Percentiles rank a stretch among this genome's conserved stretches.
Evolutionary conservation across 2,797 vertebrate species (phyloP).

Genomic region (Spondyliosoma cantharus): DNA sequence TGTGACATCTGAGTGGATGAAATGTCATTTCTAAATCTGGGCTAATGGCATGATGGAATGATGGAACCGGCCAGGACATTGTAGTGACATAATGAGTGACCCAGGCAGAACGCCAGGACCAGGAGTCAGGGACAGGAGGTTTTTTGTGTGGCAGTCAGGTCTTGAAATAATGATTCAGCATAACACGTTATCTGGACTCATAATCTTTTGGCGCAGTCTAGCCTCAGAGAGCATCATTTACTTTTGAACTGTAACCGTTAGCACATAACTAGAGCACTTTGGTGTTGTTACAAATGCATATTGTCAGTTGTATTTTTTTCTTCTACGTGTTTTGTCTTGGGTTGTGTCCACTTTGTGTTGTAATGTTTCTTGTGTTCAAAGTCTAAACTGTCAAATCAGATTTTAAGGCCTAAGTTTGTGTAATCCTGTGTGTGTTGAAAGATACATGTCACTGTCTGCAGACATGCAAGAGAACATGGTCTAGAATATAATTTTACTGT

Average conservation of each 20-base stretch:
- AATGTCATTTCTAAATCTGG: conserved; percentile 48
- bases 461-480: conserved; percentile 1
- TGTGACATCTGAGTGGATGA: conserved; percentile 7
- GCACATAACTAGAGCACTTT: neutral
- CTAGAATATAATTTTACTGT: conserved; percentile 32
- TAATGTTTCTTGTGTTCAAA: neutral
- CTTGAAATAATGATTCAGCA: conserved; percentile 45
- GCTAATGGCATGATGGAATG: conserved; percentile 55
- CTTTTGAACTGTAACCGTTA: conserved; percentile 3
- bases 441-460: neutral
- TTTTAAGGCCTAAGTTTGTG: neutral
- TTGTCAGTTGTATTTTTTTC: neutral
- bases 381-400: no score
- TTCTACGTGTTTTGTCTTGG: neutral
- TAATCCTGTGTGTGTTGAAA: neutral
- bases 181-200: conserved; percentile 30
- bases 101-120: conserved; percentile 35
- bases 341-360: neutral
- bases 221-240: neutral
- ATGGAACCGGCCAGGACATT: conserved; percentile 36
- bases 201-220: conserved; percentile 34
- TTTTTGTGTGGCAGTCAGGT: conserved; percentile 18
- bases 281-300: conserved; percentile 1
- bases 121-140: conserved; percentile 43
- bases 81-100: conserved; percentile 49